Evolutionary conservation across 2,113 vertebrate species (phyloP), one percentile per base, ranked within the genome.

Genomic region (Morone chrysops): DNA sequence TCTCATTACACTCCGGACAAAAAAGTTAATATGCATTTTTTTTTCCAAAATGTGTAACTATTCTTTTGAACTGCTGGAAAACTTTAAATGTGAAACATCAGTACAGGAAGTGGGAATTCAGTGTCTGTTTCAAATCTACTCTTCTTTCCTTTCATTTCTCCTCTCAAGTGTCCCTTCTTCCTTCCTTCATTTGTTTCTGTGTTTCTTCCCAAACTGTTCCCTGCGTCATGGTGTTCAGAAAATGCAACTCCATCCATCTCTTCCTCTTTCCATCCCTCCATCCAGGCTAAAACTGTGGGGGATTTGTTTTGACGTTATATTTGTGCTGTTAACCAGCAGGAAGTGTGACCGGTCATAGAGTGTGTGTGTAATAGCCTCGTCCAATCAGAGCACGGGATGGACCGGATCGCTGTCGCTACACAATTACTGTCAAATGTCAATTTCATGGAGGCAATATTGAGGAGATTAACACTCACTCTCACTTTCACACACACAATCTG

Each of bases 391-490:
- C 89, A 78, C 84, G 51, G 92, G 87, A 94, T 92, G 91, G 94
- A 94, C 94, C 89, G 0, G 80, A 56, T 75, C 87, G 94, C 94
- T 96, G 96, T 96, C 86, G 90, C 95, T 91, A 93, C 96, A 96
- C 96, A 97, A 96, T 97, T 97, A 96, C 95, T 96, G 96, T 96
- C 94, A 97, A 97, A 97, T 97, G 96, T 96, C 96, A 97, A 97
- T 98, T 97, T 97, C 97, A 97, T 93, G 95, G 96, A 14, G 31
- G 94, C 94, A 96, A 90, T 94, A 94, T 87, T 94, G 94, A 94
- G 92, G 95, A 96, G 96, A 96, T 96, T 97, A 96, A 91, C 94
- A 94, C 83, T 82, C 79, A 70, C 73, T 68, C 80, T 67, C 68
- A 78, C 77, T 43, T 36, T 71, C 45, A 70, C 61, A 65, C 73